A percentile compares a stretch with the other conserved stretches of the same genome.
These are phyloP conservation scores for Myripristis jacobus DNA, from an alignment of 2,797 vertebrate genomes.

Conservation along the genomic window DNA sequence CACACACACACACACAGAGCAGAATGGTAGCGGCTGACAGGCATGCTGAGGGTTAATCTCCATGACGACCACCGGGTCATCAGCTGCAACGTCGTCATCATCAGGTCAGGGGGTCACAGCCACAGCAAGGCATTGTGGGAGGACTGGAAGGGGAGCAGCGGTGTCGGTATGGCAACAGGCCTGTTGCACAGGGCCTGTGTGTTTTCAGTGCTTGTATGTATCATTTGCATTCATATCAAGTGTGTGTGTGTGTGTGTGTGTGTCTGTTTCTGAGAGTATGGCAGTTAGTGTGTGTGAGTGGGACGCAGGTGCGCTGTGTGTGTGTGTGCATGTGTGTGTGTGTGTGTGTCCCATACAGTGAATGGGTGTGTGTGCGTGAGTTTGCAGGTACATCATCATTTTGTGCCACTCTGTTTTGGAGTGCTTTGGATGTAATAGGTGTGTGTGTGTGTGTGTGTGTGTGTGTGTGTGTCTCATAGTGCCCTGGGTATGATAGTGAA, in stretches of 20 bases:
- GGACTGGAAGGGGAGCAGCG: constrained; percentile 5
- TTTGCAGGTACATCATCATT: constrained; percentile 32
- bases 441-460: constrained; percentile 20
- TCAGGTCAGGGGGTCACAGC: constrained; percentile 37
- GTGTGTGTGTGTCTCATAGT: constrained; percentile 81
- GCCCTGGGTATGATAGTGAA: constrained; percentile 96
- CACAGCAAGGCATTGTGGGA: constrained; percentile 69
- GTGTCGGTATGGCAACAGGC: constrained; percentile 9
- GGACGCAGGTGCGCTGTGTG: constrained; percentile 45
- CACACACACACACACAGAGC: constrained; percentile 11
- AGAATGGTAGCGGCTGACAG: constrained; percentile 7
- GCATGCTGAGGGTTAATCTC: constrained; percentile 17
- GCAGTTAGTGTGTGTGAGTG: constrained; percentile 43
- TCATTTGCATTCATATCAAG: background rate
- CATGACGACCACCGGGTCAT: constrained; percentile 1
- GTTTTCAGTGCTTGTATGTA: constrained; percentile 22
- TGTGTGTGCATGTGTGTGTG: constrained; percentile 21
- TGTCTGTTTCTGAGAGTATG: constrained; percentile 36
- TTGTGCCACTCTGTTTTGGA: constrained; percentile 43
- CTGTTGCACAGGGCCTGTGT: background rate
- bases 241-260: constrained; percentile 17
- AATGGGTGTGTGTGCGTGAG: constrained; percentile 9
- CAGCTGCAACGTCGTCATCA: background rate
- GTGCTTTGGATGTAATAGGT: constrained; percentile 9
- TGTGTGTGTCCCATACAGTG: background rate